Base-by-base conservation (phyloP, 2,797 vertebrate genomes). In the Gallinago stenura region DNA sequence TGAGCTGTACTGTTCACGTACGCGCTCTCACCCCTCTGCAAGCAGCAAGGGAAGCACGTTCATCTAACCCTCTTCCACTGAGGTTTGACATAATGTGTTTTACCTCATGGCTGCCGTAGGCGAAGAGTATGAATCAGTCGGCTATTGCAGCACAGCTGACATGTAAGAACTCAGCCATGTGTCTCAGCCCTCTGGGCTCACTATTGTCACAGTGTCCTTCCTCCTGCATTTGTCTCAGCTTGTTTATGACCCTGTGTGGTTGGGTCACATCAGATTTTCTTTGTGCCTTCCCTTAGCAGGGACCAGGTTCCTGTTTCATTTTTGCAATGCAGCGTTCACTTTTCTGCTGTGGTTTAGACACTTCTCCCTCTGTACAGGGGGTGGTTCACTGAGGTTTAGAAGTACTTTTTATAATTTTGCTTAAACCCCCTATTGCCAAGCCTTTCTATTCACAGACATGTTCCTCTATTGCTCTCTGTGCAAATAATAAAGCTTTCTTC, bases 191-290 rank as follows among this genome's bases (percentile, higher is more conserved):
- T 79, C 85, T 5, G 14, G 91, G 89, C 89, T 82, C 19, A 51
- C 87, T 86, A 48, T 62, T 94, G 92, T 94, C 94, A 93, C 87
- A 45, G 46, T 72, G 95, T 95, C 87, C 89, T 95, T 93, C 80
- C 66, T 95, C 61, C 65, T 70, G 89, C 61, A 91, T 95, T 95
- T 90, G 65, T 68, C 93, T 93, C 1, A 0, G 72, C 77, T 69
- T 89, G 79, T 84, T 91, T 62, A 48, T 94, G 87, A 88, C 76
- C 91, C 79, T 64, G 50, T 0, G 0, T 15, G 58, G 31, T 4
- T 83, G 65, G 94, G 87, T 96, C 82, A 83, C 76, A 91, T 78
- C 84, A 91, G 82, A 91, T 96, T 86, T 79, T 76, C 39, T 83
- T 65, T 25, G 11, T 72, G 73, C 69, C 30, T 81, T 86, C 61